These are phyloP conservation scores for Bombus sylvicola DNA, from an alignment of 1,140 invertebrate genomes.

Conservation along the genomic window DNA sequence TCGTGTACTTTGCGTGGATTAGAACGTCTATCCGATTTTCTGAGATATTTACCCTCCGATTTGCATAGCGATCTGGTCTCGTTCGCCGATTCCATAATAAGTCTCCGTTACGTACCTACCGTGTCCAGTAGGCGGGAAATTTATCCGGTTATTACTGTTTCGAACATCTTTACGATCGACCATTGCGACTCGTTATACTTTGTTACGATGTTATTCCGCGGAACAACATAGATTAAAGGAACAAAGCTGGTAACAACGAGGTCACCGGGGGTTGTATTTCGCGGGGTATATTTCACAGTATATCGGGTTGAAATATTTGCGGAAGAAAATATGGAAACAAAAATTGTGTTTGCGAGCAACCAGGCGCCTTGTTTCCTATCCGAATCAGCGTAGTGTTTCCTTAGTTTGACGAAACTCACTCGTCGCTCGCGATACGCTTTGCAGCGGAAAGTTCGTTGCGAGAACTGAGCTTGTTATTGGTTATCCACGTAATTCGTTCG, in stretches of 20 bases:
- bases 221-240: neutral
- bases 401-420: too few relatives aligned
- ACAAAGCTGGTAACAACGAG: neutral
- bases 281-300: neutral
- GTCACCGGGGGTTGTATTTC: neutral
- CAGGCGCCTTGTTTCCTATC: too few relatives aligned
- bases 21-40: slow-evolving; percentile 25
- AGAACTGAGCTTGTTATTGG: neutral
- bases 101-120: neutral
- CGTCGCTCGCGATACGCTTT: too few relatives aligned
- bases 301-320: neutral
- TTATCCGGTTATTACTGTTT: slow-evolving; percentile 42
- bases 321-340: too few relatives aligned
- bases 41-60: neutral
- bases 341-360: too few relatives aligned
- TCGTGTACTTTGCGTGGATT: slow-evolving; percentile 42
- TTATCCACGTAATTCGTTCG: slow-evolving; percentile 14
- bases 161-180: slow-evolving; percentile 5
- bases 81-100: slow-evolving; percentile 3
- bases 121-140: slow-evolving; percentile 22
- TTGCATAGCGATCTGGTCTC: too few relatives aligned
- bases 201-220: neutral
- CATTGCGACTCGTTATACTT: neutral
- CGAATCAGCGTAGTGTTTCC: too few relatives aligned
- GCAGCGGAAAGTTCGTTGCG: neutral